Conservation (phyloP, 2,113 vertebrate species). For the Collichthys lucidus region DNA sequence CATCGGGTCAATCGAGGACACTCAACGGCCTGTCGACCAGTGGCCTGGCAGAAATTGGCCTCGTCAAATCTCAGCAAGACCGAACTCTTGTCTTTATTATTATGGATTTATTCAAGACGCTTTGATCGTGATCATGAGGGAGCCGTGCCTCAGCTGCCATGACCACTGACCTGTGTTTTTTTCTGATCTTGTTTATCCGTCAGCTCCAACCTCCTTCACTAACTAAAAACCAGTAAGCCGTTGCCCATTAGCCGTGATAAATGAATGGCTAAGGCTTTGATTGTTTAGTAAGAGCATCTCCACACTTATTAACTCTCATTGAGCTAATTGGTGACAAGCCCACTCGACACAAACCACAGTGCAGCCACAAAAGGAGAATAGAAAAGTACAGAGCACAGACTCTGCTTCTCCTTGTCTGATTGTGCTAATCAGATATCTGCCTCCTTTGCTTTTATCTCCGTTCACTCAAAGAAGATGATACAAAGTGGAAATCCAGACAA, state of each 20-base stretch:
- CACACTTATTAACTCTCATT: slow-evolving; percentile 35
- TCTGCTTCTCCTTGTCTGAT: background rate
- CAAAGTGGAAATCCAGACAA: no score
- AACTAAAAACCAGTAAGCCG: background rate
- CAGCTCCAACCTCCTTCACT: background rate
- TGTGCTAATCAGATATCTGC: background rate
- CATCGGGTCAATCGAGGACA: background rate
- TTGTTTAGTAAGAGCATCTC: background rate
- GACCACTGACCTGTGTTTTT: background rate
- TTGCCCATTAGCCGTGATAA: slow-evolving; percentile 33
- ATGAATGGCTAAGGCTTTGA: slow-evolving; percentile 17
- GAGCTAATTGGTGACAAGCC: slow-evolving; percentile 21
- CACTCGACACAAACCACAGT: background rate
- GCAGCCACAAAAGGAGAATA: background rate
- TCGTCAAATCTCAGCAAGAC: background rate
- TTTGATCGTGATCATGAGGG: background rate
- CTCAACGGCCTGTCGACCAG: no score
- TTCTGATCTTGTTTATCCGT: background rate
- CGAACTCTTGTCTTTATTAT: background rate
- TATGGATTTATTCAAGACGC: background rate
- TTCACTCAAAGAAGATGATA: background rate
- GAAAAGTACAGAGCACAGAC: background rate
- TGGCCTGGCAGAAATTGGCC: background rate
- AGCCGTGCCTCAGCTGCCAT: background rate
- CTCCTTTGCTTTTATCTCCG: background rate